A percentile compares a stretch with the other conserved stretches of the same genome.
Conservation (phyloP, 2,888 invertebrate species). For the Lathronympha strigana region DNA sequence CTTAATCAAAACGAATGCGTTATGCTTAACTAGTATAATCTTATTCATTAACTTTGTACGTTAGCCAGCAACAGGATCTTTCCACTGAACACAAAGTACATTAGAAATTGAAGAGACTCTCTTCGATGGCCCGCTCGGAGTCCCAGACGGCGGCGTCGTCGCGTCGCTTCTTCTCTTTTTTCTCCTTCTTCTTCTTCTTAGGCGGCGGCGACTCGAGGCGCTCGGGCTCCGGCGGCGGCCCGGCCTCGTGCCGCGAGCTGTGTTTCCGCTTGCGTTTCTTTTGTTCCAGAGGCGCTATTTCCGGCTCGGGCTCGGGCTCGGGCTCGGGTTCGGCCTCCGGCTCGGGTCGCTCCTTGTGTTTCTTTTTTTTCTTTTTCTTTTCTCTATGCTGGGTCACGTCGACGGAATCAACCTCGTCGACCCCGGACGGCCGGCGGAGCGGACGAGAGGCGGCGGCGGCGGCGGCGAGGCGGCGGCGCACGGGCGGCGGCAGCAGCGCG, state of each 20-base stretch:
- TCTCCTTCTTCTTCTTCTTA: conserved; percentile 2
- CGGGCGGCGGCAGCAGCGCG: conserved; percentile 19
- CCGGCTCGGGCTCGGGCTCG: neutral
- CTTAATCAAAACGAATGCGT: neutral
- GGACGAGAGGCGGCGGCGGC: neutral
- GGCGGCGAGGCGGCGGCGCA: conserved; percentile 21
- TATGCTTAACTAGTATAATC: no score
- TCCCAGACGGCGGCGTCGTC: conserved; percentile 29
- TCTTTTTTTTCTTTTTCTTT: conserved; percentile 18
- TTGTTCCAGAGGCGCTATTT: neutral
- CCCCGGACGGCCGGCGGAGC: neutral
- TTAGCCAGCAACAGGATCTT: no score
- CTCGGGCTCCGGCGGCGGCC: neutral
- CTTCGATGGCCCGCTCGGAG: conserved; percentile 32
- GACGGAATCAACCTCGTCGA: neutral
- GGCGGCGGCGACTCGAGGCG: neutral
- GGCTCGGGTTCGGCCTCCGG: conserved; percentile 7
- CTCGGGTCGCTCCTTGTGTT: neutral
- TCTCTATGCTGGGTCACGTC: neutral
- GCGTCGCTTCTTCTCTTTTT: conserved; percentile 3
- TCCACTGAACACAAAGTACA: neutral
- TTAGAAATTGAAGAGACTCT: conserved; percentile 27
- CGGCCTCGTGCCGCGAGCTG: neutral
- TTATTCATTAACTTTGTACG: no score
- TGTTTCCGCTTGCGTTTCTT: neutral